A percentile compares a stretch with the other conserved stretches of the same genome.
Evolutionary conservation across 2,888 invertebrate species (phyloP).

Genomic region (Brachypterus glaber): DNA sequence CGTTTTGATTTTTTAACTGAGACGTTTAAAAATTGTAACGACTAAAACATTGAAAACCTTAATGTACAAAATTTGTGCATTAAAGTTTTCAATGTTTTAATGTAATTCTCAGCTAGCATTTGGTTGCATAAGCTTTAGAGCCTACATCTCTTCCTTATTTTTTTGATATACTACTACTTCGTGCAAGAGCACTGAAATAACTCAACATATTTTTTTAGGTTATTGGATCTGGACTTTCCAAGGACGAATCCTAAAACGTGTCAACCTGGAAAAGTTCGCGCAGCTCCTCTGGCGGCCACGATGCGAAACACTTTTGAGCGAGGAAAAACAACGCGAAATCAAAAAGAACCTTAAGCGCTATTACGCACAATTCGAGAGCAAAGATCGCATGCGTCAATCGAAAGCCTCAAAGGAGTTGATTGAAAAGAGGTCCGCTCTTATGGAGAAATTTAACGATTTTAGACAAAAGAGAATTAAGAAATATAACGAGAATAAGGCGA

Average conservation of each 20-base stretch:
- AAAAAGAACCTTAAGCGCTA: constrained; percentile 97
- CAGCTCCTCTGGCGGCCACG: constrained; percentile 95
- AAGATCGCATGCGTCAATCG: constrained; percentile 86
- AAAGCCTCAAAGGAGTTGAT: constrained; percentile 92
- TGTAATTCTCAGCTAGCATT: too few species aligned
- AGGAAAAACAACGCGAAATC: constrained; percentile 85
- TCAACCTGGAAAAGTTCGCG: constrained; percentile 86
- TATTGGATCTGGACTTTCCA: constrained; percentile 99
- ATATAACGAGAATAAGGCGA: constrained; percentile 68
- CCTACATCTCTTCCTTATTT: too few species aligned
- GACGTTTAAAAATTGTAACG: too few species aligned
- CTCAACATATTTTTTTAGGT: constrained; percentile 54
- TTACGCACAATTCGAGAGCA: constrained; percentile 90
- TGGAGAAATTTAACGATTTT: constrained; percentile 79
- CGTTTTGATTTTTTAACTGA: too few species aligned
- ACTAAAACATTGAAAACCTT: too few species aligned
- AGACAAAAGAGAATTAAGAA: constrained; percentile 64
- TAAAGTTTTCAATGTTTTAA: too few species aligned
- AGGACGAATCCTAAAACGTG: constrained; percentile 62
- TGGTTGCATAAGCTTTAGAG: too few species aligned
- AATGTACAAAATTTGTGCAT: too few species aligned
- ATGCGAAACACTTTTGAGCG: constrained; percentile 72
- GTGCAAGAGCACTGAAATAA: too few species aligned
- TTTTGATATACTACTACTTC: too few species aligned
- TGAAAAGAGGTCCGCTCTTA: constrained; percentile 79